Evolutionary conservation across 2,113 vertebrate species (phyloP).

Genomic region (Leptosomus discolor): DNA sequence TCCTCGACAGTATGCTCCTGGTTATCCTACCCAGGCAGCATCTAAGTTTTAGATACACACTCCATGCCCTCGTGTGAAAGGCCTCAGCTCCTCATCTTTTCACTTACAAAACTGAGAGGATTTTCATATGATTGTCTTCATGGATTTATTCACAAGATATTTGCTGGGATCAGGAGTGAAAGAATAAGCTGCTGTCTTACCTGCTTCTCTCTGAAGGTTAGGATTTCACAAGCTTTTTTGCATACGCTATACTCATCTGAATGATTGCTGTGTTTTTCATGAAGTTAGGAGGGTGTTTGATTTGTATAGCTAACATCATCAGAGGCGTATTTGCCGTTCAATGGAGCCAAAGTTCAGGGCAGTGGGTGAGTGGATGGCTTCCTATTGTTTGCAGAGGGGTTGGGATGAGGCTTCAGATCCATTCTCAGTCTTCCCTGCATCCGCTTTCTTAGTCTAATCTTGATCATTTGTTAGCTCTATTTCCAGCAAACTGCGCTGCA

Average conservation of each 20-base stretch:
- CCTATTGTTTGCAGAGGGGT: background rate
- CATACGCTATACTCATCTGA: fast-evolving
- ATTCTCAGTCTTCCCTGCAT: background rate
- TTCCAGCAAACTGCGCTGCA: background rate
- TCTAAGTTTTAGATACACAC: background rate
- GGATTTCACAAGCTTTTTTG: background rate
- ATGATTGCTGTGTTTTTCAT: fast-evolving
- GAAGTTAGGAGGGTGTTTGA: background rate
- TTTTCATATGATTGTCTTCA: background rate
- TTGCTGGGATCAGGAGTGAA: background rate
- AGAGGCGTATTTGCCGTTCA: fast-evolving
- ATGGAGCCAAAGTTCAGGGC: background rate
- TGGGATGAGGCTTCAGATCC: background rate
- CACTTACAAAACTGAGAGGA: background rate
- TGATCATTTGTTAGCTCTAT: background rate
- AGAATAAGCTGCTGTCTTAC: background rate
- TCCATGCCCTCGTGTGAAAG: background rate
- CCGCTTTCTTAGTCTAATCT: background rate
- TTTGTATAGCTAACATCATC: background rate
- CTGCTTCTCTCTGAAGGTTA: background rate
- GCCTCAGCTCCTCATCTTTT: background rate
- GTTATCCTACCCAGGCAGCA: background rate
- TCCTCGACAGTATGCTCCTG: background rate
- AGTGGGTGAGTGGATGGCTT: background rate
- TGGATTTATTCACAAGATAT: background rate